Base-by-base conservation (phyloP, 2,113 vertebrate genomes). In the Pipra filicauda region DNA sequence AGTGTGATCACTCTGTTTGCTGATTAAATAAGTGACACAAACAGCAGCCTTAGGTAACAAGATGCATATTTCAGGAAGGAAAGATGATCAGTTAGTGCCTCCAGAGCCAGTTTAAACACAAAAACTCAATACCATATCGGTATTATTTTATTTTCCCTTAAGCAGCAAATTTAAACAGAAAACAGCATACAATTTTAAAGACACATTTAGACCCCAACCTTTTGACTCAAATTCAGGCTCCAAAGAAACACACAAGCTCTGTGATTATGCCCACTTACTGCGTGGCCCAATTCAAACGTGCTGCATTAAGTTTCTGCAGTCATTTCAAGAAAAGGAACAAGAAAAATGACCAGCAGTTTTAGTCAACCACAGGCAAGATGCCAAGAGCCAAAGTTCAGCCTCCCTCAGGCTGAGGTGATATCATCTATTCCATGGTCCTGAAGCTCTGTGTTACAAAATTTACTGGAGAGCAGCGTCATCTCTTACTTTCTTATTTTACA, bases 341-440 rank as follows among this genome's bases (percentile, higher is more conserved):
- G 86, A 95, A 94, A 97, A 97, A 97, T 92, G 91, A 92, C 91
- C 72, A 10, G 83, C 94, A 96, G 95, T 93, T 94, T 97, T 96
- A 97, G 94, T 97, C 96, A 97, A 91, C 73, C 35, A 59, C 66
- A 95, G 97, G 97, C 97, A 94, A 88, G 70, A 88, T 46, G 97
- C 97, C 98, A 98, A 91, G 78, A 98, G 88, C 92, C 95, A 94
- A 97, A 97, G 96, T 97, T 97, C 96, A 97, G 95, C 92, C 86
- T 98, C 84, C 70, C 95, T 94, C 91, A 87, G 92, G 93, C 95
- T 96, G 78, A 88, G 94, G 97, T 98, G 97, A 96, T 97, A 97
- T 98, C 97, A 98, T 95, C 97, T 95, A 78, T 85, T 96, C 81
- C 92, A 92, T 72, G 28, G 83, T 79, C 94, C 84, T 95, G 91